Evolutionary conservation across 2,797 vertebrate genomes (phyloP).

Genomic region (Cirrhinus molitorella): DNA sequence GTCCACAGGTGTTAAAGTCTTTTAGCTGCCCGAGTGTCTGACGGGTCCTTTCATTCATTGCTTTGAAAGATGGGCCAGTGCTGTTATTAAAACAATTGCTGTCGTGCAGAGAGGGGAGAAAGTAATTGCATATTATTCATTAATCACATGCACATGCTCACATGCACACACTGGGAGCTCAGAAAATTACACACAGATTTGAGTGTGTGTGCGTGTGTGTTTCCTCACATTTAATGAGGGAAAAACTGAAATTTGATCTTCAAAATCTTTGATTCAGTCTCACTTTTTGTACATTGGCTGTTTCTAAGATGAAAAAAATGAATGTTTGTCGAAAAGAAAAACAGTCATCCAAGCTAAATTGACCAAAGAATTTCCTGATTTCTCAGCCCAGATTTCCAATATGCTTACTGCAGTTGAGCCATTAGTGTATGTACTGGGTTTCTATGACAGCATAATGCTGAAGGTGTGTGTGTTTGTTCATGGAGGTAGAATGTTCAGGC

Average conservation of each 20-base stretch:
- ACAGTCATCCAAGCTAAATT: not conserved
- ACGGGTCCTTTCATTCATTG: conserved; percentile 10
- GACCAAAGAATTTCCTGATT: not conserved
- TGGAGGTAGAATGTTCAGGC: conserved; percentile 17
- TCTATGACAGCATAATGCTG: conserved; percentile 4
- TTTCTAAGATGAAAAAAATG: not conserved
- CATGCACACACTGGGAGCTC: not conserved
- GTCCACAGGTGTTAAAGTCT: conserved; percentile 35
- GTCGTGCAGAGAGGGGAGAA: not conserved
- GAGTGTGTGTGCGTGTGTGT: not conserved
- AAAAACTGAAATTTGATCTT: not conserved
- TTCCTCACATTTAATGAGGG: conserved; percentile 1
- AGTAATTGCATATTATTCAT: conserved; percentile 3
- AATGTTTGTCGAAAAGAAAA: conserved; percentile 18
- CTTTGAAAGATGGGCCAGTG: conserved; percentile 14
- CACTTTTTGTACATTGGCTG: not conserved
- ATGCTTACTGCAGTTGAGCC: not conserved
- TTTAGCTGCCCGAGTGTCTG: conserved; percentile 18
- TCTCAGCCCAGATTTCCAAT: conserved; percentile 5
- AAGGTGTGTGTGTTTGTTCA: conserved; percentile 11
- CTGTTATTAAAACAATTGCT: conserved; percentile 14
- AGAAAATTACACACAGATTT: not conserved
- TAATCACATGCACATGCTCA: conserved; percentile 1
- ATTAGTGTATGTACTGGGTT: not conserved
- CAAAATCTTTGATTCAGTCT: not conserved